Base-by-base conservation (phyloP, 1,140 invertebrate genomes). In the Thalassaphorura encarpata region DNA sequence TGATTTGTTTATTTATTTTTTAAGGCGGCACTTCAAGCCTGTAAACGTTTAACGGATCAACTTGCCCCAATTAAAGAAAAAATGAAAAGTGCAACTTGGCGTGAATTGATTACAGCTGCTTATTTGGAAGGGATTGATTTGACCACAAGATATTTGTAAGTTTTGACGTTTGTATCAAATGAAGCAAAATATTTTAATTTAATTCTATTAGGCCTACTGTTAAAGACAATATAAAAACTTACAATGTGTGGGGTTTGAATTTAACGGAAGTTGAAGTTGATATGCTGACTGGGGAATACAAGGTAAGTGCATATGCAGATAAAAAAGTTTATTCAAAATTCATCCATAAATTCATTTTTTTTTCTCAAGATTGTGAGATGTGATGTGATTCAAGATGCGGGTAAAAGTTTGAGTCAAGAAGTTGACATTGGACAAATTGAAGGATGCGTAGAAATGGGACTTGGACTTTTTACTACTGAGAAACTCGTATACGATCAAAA, bases 401-500 rank as follows among this genome's bases (percentile, higher is more conserved):
- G 86, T 1, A 73, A 80, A 56, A 85, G 83, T 69, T 66, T 89
- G 43, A 89, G 78, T 70, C 87, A 86, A 0, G 71, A 79, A 42
- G 72, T 91, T 88, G 90, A 94, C 68, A 73, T 93, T 23, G 89
- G 89, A 23, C 90, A 95, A 74, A 76, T 84, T 4, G 89, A 94
- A 76, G 90, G 89, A 4, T 83, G 84, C 1, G 87, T 89, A 69
- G 73, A 90, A 1, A 92, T 92, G 89, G 87, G 86, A 4, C 66
- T 89, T 13, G 89, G 89, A 3, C 84, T 85, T 62, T 89, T 81
- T 78, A 80, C 85, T 0, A 77, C 73, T 4, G 64, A 66, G 39
- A 61, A 63, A 36, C 21, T 66, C 6, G 28, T 52, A 3, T 60
- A 61, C 54, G 58, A 63, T 39, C 33, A 56, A 13, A 47, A 52